Conservation (phyloP, 2,888 invertebrate species). For the Ornithoptera alexandrae region DNA sequence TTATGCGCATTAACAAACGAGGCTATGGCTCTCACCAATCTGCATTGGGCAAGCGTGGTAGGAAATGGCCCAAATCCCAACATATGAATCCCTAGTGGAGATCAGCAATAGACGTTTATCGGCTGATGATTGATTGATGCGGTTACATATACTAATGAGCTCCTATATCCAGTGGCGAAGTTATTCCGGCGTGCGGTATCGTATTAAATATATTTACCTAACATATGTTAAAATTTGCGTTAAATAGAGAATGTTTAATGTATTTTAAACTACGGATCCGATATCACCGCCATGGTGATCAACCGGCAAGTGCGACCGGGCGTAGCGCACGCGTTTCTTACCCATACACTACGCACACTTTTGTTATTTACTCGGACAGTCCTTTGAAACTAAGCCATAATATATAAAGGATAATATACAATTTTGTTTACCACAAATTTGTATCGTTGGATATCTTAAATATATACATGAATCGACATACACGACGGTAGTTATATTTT, state of each 20-base stretch:
- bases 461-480: background rate
- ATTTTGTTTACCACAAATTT: background rate
- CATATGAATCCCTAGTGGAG: too few relatives aligned
- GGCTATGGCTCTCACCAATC: too few relatives aligned
- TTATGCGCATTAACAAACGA: too few relatives aligned
- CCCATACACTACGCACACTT: background rate
- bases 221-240: background rate
- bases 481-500: background rate
- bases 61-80: too few relatives aligned
- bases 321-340: conserved; percentile 25
- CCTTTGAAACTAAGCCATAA: background rate
- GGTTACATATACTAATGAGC: too few relatives aligned
- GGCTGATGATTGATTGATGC: too few relatives aligned
- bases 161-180: too few relatives aligned
- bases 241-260: background rate
- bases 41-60: too few relatives aligned
- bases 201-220: too few relatives aligned
- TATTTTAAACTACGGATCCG: conserved; percentile 2
- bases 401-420: background rate
- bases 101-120: too few relatives aligned
- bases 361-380: conserved; percentile 1
- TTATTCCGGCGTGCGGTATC: background rate
- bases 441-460: background rate
- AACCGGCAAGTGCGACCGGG: conserved; percentile 17
- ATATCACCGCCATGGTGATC: conserved; percentile 12